Conservation (phyloP, 2,113 vertebrate species). For the Thamnophis sirtalis region DNA sequence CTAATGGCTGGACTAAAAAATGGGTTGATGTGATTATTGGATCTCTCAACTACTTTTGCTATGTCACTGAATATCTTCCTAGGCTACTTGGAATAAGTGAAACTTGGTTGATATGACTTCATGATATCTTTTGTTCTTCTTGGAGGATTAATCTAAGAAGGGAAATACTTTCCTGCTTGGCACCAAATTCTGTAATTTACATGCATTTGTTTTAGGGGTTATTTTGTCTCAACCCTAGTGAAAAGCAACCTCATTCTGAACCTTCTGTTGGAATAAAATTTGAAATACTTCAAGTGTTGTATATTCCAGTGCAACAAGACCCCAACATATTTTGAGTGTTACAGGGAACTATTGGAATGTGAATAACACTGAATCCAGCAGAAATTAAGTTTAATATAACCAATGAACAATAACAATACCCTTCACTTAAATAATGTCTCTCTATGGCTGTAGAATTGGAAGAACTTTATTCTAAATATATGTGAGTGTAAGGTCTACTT, state of each 20-base stretch:
- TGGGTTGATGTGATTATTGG: neutral
- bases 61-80: neutral
- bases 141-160: neutral
- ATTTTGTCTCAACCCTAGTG: neutral
- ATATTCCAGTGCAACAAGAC: neutral
- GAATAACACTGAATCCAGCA: neutral
- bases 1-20: neutral
- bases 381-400: neutral
- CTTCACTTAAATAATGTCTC: neutral
- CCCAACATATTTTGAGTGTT: neutral
- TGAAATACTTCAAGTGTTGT: neutral
- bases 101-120: neutral
- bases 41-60: neutral
- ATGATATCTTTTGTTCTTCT: neutral
- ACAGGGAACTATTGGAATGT: neutral
- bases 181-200: neutral
- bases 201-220: neutral
- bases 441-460: neutral
- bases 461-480: neutral
- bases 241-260: neutral
- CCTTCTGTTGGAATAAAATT: neutral
- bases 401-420: neutral
- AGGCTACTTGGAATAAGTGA: neutral
- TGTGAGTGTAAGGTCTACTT: neutral
- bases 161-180: neutral